phyloP scores from a whole-genome alignment of 2,888 invertebrate genomes.

The Amaurobius ferox region DNA sequence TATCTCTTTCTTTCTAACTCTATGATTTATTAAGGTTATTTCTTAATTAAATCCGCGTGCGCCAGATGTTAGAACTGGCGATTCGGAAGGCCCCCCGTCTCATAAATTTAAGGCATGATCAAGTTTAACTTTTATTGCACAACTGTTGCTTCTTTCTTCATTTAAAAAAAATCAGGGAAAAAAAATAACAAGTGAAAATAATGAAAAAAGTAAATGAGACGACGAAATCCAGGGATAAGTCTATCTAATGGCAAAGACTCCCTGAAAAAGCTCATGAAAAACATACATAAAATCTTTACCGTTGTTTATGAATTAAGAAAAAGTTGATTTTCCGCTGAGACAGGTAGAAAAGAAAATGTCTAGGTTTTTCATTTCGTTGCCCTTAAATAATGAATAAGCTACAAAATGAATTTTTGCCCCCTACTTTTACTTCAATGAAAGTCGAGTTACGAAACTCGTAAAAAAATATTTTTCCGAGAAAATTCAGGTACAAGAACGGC shows the following conservation, averaged over 20 bases:
- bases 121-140: background rate
- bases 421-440: too few species aligned
- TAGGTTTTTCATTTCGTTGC: slow-evolving; percentile 45
- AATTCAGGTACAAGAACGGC: slow-evolving; percentile 18
- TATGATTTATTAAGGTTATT: too few species aligned
- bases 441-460: too few species aligned
- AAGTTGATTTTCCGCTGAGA: background rate
- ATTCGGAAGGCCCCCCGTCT: too few species aligned
- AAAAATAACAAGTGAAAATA: slow-evolving; percentile 1
- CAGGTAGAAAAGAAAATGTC: slow-evolving; percentile 13
- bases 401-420: slow-evolving; percentile 47
- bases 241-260: slow-evolving; percentile 40
- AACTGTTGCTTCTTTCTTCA: slow-evolving; percentile 24
- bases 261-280: slow-evolving; percentile 24
- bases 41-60: too few species aligned
- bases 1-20: too few species aligned
- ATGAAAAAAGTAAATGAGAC: background rate
- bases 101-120: too few species aligned
- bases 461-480: too few species aligned
- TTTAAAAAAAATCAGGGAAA: background rate
- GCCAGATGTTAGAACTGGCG: too few species aligned
- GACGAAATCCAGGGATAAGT: slow-evolving; percentile 7
- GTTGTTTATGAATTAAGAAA: slow-evolving; percentile 19
- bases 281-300: slow-evolving; percentile 14
- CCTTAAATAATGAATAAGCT: slow-evolving; percentile 59